Conservation (phyloP, 2,888 invertebrate genomes). For the Catocala nupta region DNA sequence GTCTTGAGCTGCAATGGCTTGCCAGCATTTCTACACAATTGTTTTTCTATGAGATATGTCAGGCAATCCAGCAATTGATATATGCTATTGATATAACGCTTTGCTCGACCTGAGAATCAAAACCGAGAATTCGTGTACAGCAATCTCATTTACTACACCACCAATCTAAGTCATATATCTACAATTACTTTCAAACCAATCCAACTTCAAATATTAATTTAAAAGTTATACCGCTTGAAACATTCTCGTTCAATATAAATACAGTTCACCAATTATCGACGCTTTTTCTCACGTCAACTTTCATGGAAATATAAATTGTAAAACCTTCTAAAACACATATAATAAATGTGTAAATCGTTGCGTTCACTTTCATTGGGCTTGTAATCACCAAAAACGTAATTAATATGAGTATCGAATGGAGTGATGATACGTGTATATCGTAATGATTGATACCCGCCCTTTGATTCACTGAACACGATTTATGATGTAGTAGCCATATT, state of each 20-base stretch:
- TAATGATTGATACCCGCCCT: neutral
- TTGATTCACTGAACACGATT: neutral
- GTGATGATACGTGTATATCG: constrained; percentile 1
- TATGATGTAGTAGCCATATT: constrained; percentile 5
- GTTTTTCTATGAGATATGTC: no score
- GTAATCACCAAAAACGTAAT: neutral
- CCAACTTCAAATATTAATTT: neutral
- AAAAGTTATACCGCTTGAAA: neutral
- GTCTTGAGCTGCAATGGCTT: no score
- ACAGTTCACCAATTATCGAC: neutral
- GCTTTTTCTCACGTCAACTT: neutral
- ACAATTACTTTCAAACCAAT: no score
- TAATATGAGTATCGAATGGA: neutral
- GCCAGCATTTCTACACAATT: no score
- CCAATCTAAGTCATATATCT: no score
- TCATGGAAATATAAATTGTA: neutral
- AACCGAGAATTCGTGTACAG: no score
- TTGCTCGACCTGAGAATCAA: no score
- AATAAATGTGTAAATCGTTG: constrained; percentile 1
- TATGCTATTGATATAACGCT: no score
- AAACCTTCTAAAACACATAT: constrained; percentile 7
- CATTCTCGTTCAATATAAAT: neutral
- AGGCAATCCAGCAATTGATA: no score
- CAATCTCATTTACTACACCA: no score
- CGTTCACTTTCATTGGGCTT: constrained; percentile 2